phyloP scores from a whole-genome alignment of 2,113 vertebrate species.

The Gopherus flavomarginatus region DNA sequence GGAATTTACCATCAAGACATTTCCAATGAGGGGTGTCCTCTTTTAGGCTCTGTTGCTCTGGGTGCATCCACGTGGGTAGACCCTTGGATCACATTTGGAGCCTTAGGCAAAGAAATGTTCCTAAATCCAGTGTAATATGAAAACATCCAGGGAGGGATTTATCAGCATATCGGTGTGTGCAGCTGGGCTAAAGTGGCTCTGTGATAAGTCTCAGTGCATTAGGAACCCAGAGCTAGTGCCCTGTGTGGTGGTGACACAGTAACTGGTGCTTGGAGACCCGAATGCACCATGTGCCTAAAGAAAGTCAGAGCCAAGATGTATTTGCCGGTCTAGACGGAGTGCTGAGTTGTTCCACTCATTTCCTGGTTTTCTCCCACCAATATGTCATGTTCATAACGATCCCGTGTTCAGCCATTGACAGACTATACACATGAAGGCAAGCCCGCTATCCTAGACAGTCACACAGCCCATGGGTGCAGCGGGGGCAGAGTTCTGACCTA shows the following conservation, averaged over 20 bases:
- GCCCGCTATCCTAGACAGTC: background rate
- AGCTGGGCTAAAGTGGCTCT: background rate
- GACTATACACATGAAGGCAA: background rate
- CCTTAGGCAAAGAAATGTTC: background rate
- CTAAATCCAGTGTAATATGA: background rate
- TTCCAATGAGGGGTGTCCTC: background rate
- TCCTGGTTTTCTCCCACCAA: background rate
- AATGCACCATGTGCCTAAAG: background rate
- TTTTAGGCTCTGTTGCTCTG: background rate
- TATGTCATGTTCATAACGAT: background rate
- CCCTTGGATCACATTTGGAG: background rate
- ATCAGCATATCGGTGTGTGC: background rate
- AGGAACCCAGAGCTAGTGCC: background rate
- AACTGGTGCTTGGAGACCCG: background rate
- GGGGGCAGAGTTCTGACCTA: background rate
- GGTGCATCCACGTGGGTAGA: background rate
- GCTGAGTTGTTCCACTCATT: background rate
- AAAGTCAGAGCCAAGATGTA: background rate
- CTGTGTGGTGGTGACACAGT: background rate
- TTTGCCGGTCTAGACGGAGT: background rate
- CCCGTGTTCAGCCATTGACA: background rate
- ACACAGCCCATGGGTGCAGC: background rate
- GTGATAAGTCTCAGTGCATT: background rate
- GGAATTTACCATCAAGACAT: background rate
- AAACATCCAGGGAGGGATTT: background rate